Percentiles rank a stretch among this genome's conserved stretches.
These are phyloP conservation scores for Nestor notabilis DNA, from an alignment of 2,113 vertebrate species.

Conservation along the genomic window DNA sequence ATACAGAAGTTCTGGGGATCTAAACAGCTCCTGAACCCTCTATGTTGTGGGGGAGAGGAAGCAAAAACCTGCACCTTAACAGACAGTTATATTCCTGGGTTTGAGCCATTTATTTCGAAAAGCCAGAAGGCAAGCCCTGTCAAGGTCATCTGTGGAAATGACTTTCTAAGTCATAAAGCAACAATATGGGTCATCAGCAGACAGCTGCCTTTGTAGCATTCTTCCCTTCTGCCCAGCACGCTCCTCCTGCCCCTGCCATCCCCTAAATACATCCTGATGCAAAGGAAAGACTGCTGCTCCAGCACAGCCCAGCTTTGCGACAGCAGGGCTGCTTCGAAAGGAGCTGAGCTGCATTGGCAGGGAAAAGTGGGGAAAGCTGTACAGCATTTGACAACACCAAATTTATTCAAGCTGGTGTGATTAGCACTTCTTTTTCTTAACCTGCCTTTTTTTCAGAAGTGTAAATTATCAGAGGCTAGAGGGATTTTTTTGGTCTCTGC, in stretches of 20 bases:
- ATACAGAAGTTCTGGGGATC: slow-evolving; percentile 37
- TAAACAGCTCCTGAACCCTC: not conserved
- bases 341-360: not conserved
- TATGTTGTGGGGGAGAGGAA: not conserved
- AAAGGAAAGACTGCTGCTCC: not conserved
- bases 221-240: fast-evolving
- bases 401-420: not conserved
- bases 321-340: not conserved
- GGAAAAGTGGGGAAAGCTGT: not conserved
- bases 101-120: slow-evolving; percentile 52
- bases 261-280: not conserved
- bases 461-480: not conserved
- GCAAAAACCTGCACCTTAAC: not conserved
- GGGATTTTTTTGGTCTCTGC: not conserved
- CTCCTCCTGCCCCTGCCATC: not conserved
- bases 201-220: not conserved
- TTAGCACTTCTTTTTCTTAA: not conserved
- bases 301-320: not conserved
- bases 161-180: slow-evolving; percentile 55
- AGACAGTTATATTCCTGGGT: not conserved
- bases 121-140: slow-evolving; percentile 26
- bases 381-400: not conserved
- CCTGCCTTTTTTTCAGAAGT: not conserved
- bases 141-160: slow-evolving; percentile 42
- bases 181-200: not conserved